Base-by-base conservation (phyloP, 2,888 invertebrate genomes). In the Apamea sordens region DNA sequence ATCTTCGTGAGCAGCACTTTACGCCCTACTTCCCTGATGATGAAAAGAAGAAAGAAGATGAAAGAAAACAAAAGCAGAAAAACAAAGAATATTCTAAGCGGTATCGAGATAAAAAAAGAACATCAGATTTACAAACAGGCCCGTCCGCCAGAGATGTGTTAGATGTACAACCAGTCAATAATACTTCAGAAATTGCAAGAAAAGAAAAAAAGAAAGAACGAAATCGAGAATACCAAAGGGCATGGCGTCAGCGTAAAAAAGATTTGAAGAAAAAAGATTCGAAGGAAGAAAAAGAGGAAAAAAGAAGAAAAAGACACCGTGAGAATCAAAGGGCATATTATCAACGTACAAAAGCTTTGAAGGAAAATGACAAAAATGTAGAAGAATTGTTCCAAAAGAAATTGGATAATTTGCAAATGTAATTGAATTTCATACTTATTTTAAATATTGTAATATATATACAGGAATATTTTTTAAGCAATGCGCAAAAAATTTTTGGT, bases 1-100 rank as follows among this genome's bases (percentile, higher is more conserved):
- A 91, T 91, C 91, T 90, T 89, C 87, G 90, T 88, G 89, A 89
- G 53, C 85, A 64, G 73, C 88, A 90, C 72, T 90, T 89, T 64
- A 89, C 90, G 67, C 89, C 89, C 85, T 84, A 1, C 32, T 32
- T 32, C 32, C 2, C 32, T 32, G 32, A 32, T 32, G 32, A 32
- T 32, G 32, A 32, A 32, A 32, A 32, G 32, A 32, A 32, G 32
- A 32, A 32, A 32, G 32, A 32, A 32, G 32, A 32, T 32, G 32
- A 32, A 32, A 32, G 2, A 32, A 32, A 2, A 32, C 32, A 32
- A 32, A 32, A 32, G 32, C 32, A 32, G 32, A 32, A 32, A 32
- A 32, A 32, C 32, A 32, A 32, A 32, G 32, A 32, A 32, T 32
- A 32, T 32, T 32, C 32, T 32, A 32, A 32, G 32, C 32, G 32